A percentile compares a stretch with the other conserved stretches of the same genome.
These are phyloP conservation scores for Apis cerana DNA, from an alignment of 1,140 invertebrate genomes.

Conservation along the genomic window DNA sequence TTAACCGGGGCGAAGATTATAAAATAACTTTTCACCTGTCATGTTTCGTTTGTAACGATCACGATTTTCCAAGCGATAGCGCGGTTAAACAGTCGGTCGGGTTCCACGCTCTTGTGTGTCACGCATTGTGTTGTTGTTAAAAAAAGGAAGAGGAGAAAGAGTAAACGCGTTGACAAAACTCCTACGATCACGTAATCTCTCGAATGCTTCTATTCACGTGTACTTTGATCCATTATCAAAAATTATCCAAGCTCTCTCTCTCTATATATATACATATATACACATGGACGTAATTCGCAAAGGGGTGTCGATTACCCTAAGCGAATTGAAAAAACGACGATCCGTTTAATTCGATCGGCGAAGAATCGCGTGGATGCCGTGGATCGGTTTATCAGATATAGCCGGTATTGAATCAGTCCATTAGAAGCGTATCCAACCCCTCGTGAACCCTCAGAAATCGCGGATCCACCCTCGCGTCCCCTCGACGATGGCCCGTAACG, in stretches of 20 bases:
- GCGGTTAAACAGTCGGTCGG: conserved; percentile 15
- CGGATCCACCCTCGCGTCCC: conserved; percentile 49
- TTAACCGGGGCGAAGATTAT: conserved; percentile 30
- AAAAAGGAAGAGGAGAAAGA: not conserved
- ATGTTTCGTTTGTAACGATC: conserved; percentile 45
- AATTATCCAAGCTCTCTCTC: not conserved
- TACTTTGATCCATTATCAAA: not conserved
- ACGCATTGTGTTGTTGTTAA: not conserved
- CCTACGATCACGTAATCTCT: conserved; percentile 11
- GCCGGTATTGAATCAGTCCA: conserved; percentile 79
- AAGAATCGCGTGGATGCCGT: conserved; percentile 24
- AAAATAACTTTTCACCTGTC: conserved; percentile 41
- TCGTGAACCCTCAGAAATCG: conserved; percentile 51
- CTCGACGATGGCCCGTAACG: conserved; percentile 34
- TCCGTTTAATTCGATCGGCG: conserved; percentile 57
- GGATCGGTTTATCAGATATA: conserved; percentile 76
- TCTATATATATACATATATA: no score
- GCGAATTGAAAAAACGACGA: conserved; percentile 46
- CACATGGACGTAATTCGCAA: not conserved
- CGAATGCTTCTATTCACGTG: no score
- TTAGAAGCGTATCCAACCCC: conserved; percentile 72
- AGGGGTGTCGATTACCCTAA: not conserved
- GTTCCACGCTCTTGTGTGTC: conserved; percentile 1
- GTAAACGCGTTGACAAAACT: conserved; percentile 19
- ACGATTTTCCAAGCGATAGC: conserved; percentile 36